These are phyloP conservation scores for Lacerta viridis DNA, from an alignment of 2,797 vertebrate genomes.

Conservation along the genomic window DNA sequence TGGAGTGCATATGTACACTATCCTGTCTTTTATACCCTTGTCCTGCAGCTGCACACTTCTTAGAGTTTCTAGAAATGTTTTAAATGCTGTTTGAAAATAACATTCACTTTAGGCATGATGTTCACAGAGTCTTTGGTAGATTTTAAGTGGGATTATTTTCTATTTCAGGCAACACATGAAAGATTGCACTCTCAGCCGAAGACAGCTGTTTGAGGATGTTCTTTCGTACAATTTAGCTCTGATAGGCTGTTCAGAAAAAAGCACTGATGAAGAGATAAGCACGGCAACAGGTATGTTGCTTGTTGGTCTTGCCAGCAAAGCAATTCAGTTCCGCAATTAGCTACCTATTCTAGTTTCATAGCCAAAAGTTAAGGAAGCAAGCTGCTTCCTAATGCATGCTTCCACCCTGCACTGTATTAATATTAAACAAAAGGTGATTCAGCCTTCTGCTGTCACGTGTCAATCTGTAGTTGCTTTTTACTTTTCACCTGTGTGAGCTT, in stretches of 20 bases:
- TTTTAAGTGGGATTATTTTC: conserved; percentile 45
- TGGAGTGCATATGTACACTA: neutral
- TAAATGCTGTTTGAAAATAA: neutral
- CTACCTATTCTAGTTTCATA: neutral
- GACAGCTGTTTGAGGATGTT: conserved; percentile 94
- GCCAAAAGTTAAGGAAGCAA: neutral
- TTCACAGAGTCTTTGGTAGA: neutral
- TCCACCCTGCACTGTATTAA: neutral
- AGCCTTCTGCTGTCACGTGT: neutral
- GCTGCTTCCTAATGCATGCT: neutral
- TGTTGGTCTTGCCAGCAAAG: conserved; percentile 32
- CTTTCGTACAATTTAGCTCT: conserved; percentile 93
- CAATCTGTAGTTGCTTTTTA: neutral
- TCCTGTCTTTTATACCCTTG: neutral
- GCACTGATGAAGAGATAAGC: conserved; percentile 85
- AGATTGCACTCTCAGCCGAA: conserved; percentile 90
- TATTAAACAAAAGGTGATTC: neutral
- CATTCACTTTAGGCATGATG: neutral
- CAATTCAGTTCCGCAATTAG: conserved; percentile 30
- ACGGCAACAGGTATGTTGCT: conserved; percentile 87
- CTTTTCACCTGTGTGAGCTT: neutral
- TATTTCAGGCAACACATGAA: conserved; percentile 94
- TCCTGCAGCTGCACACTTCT: neutral
- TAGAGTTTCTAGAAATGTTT: neutral
- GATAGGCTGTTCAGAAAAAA: conserved; percentile 91